These are phyloP conservation scores for Netelia fuscicornis DNA, from an alignment of 2,888 invertebrate species.

Conservation along the genomic window DNA sequence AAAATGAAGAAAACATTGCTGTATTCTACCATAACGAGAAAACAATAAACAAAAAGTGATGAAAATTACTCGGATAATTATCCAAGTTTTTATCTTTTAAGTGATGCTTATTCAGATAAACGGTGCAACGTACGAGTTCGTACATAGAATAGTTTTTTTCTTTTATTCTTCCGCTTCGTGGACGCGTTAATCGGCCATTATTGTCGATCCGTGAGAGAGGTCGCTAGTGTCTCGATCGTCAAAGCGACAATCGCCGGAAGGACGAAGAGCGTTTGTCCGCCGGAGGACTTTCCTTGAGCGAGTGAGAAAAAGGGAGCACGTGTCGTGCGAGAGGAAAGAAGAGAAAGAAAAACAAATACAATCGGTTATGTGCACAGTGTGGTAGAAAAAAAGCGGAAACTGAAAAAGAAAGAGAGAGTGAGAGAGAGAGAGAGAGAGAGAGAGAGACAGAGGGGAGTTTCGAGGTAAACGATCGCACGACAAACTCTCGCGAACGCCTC, in stretches of 20 bases:
- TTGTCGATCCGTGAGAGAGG: constrained; percentile 17
- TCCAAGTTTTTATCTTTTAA: constrained; percentile 1
- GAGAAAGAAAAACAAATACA: constrained; percentile 19
- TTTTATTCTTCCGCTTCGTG: constrained; percentile 47
- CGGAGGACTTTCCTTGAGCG: constrained; percentile 40
- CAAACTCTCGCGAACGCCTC: constrained; percentile 30
- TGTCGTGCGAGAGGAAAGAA: constrained; percentile 5
- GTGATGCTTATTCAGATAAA: not conserved
- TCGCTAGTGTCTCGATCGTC: constrained; percentile 34
- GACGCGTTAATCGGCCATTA: constrained; percentile 52
- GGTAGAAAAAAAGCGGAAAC: constrained; percentile 33
- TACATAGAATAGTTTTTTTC: constrained; percentile 1
- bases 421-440: constrained; percentile 13
- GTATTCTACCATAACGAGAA: not conserved
- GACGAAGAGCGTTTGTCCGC: constrained; percentile 17
- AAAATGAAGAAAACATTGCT: no score
- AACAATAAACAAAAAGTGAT: not conserved
- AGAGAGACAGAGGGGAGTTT: constrained; percentile 24
- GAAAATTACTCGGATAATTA: not conserved
- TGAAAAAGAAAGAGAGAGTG: constrained; percentile 19
- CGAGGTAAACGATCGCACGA: constrained; percentile 22
- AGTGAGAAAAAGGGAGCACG: constrained; percentile 5
- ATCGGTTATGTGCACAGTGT: constrained; percentile 7
- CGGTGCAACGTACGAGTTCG: constrained; percentile 14
- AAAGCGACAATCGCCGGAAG: constrained; percentile 54